A percentile compares a stretch with the other conserved stretches of the same genome.
Conservation (phyloP, 2,888 invertebrate genomes). For the Glomeris marginata region DNA sequence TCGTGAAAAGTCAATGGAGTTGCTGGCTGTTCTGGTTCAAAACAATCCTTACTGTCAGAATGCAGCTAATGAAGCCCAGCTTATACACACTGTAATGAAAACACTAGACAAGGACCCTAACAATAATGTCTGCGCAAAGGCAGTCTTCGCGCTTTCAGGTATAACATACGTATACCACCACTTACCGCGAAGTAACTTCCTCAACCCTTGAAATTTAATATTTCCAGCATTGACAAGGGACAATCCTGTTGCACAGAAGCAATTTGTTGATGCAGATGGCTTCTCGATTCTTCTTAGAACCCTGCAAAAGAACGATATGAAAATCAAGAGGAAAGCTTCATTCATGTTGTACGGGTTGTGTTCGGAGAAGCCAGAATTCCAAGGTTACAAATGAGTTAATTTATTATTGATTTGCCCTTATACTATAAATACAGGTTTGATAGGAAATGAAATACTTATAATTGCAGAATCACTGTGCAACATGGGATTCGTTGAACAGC, state of each 20-base stretch:
- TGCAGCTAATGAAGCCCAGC: conserved; percentile 41
- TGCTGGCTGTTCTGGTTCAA: conserved; percentile 65
- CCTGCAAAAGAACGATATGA: conserved; percentile 40
- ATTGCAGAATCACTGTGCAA: conserved; percentile 28
- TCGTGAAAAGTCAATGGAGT: conserved; percentile 45
- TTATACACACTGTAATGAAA: conserved; percentile 46
- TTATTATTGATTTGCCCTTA: background rate
- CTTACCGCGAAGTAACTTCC: too few species aligned
- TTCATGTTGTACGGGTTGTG: conserved; percentile 52
- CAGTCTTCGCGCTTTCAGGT: conserved; percentile 66
- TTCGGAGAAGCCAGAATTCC: conserved; percentile 36
- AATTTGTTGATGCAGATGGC: conserved; percentile 49
- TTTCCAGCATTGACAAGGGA: conserved; percentile 48
- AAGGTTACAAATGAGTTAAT: conserved; percentile 34
- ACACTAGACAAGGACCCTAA: conserved; percentile 43
- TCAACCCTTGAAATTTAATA: too few species aligned
- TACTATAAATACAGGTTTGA: background rate
- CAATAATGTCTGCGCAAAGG: conserved; percentile 45
- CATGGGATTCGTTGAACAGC: conserved; percentile 30
- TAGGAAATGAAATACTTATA: background rate
- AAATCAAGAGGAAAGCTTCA: conserved; percentile 51
- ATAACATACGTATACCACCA: too few species aligned
- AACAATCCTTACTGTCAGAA: conserved; percentile 72
- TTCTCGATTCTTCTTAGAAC: conserved; percentile 45
- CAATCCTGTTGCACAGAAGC: conserved; percentile 41